Base-by-base conservation (phyloP, 2,113 vertebrate genomes). In the Charadrius vociferus region DNA sequence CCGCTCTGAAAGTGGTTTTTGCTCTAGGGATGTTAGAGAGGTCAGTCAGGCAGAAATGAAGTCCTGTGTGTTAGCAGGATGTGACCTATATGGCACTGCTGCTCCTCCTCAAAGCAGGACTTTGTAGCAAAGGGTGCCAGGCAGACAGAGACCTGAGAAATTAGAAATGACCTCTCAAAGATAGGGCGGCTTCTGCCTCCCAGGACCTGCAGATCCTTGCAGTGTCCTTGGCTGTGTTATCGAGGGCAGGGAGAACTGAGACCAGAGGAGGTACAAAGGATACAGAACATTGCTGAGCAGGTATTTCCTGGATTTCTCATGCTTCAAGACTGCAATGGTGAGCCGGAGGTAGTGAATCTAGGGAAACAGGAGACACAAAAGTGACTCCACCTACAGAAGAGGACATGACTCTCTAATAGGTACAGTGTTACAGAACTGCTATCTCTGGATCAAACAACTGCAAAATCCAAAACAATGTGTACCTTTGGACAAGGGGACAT, bases 251-350 rank as follows among this genome's bases (percentile, higher is more conserved):
- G 74, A 89, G 43, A 90, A 79, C 24, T 37, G 45, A 91, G 62
- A 67, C n/a, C n/a, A 49, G 32, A 66, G 62, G 58, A 93, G 30
- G 62, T 49, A 66, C 32, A 93, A 94, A 99, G 99, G 99, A 99
- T 99, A 99, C 99, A 99, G 97, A 75, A 99, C 99, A 12, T 99
- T 99, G 98, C 98, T 99, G 61, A 99, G 99, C 78, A 99, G 98
- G 88, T 99, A 99, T 86, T 99, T 99, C 96, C 99, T 99, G 86
- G 99, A 99, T 95, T 99, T 99, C 98, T 99, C 99, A 7, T 99
- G 99, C 71, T 98, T 98, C 94, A 99, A 97, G 96, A 99, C 97
- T 91, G 99, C 99, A 17, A 99, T 99, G 49, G 99, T 99, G 97
- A 99, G 98, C 56, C 98, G 99, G 94, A 99, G 98, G 96, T 99